Base-by-base conservation (phyloP, 2,113 vertebrate genomes). In the Cochlearius cochlearius region DNA sequence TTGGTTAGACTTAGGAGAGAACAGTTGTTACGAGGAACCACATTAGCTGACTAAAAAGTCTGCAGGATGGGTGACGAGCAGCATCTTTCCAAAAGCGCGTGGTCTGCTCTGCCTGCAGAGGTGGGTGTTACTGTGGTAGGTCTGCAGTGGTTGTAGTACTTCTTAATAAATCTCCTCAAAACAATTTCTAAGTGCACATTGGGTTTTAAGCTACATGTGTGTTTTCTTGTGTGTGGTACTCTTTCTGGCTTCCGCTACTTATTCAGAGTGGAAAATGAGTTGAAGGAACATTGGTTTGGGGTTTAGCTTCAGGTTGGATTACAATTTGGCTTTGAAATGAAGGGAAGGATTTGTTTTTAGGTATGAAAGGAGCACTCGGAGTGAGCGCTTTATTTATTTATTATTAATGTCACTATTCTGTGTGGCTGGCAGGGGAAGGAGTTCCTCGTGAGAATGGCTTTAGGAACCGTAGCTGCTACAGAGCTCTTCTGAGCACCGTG, bases 11-110 rank as follows among this genome's bases (percentile, higher is more conserved):
- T 66, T 26, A 56, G 11, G 69, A 53, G 66, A 62, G 15, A 86
- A 56, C 25, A 66, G 55, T 25, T 52, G 22, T 64, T 76, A 34
- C 23, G 34, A 63, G 59, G 64, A 89, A 62, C 34, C 32, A 8
- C 45, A 18, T 52, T 13, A 53, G 41, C 27, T 69, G 20, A 47
- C 26, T 62, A 9, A 27, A 58, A 84, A 3, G 22, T 73, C 26
- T 53, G 27, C 45, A n/a, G 23, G 14, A 68, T 72, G 47, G 23
- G 9, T 39, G 27, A 41, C 77, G 50, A 91, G 64, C 32, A 76
- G 34, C 29, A 23, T 0, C 0, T 4, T 84, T 69, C 36, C 12
- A 18, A 92, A 71, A 60, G 9, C 13, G 15, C 0, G 0, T 18
- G 5, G 25, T 53, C 16, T 71, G 3, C n/a, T 77, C 55, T 53